A percentile compares a stretch with the other conserved stretches of the same genome.
phyloP scores from a whole-genome alignment of 2,797 vertebrate species.

The Ficedula albicollis region DNA sequence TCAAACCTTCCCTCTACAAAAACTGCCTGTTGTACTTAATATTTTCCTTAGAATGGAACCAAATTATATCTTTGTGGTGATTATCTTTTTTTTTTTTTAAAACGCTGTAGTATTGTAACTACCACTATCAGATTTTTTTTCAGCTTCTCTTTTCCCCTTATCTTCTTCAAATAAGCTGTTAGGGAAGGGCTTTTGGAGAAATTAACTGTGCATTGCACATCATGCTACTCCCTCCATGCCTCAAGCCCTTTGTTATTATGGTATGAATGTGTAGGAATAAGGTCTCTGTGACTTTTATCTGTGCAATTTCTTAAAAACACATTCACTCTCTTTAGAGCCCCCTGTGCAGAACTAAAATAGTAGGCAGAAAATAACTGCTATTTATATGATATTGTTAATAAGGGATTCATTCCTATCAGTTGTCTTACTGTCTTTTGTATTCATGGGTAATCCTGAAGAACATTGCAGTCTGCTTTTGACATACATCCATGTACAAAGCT shows the following conservation, averaged over 20 bases:
- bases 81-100: not conserved
- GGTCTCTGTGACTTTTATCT: constrained; percentile 24
- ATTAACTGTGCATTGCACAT: not conserved
- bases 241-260: not conserved
- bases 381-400: constrained; percentile 17
- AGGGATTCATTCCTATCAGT: not conserved
- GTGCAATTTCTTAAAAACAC: constrained; percentile 1
- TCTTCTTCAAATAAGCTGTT: not conserved
- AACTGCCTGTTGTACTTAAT: not conserved
- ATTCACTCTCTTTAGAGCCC: constrained; percentile 3
- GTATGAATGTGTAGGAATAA: not conserved
- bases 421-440: not conserved
- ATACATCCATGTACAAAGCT: not conserved
- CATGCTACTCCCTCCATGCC: not conserved
- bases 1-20: not conserved
- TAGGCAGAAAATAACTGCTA: constrained; percentile 5
- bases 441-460: not conserved
- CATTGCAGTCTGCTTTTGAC: not conserved
- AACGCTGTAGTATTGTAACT: not conserved
- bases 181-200: not conserved
- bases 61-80: not conserved
- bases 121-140: not conserved
- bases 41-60: not conserved
- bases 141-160: not conserved
- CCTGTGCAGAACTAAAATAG: constrained; percentile 2